phyloP scores from a whole-genome alignment of 1,140 invertebrate species.

The Pissodes strobi region DNA sequence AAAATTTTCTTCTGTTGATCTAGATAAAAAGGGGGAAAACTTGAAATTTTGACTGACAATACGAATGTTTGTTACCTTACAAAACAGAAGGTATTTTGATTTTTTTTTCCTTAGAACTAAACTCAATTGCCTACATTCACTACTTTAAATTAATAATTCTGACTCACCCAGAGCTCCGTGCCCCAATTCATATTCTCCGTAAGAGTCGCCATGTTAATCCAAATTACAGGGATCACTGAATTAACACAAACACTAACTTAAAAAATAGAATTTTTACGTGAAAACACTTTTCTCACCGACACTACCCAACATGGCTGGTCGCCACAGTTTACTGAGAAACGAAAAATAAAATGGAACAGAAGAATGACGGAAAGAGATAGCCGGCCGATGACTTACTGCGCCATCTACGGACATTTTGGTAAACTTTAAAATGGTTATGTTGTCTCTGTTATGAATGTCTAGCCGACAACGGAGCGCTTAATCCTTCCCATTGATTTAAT shows the following conservation, averaged over 20 bases:
- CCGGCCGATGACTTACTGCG: background rate
- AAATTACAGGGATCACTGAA: conserved; percentile 36
- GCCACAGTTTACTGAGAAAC: conserved; percentile 20
- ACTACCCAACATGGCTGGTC: conserved; percentile 49
- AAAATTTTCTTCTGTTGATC: background rate
- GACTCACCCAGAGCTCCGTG: conserved; percentile 65
- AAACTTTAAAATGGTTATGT: no score
- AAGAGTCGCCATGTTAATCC: conserved; percentile 45
- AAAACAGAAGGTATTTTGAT: background rate
- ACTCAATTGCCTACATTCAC: background rate
- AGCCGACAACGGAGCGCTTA: no score
- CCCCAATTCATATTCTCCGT: conserved; percentile 63
- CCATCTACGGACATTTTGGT: conserved; percentile 3
- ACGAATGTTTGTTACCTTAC: background rate
- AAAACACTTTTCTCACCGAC: conserved; percentile 40
- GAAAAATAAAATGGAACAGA: conserved; percentile 24
- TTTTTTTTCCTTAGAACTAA: background rate
- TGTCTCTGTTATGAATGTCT: no score
- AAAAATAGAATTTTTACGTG: conserved; percentile 36
- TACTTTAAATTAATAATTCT: background rate
- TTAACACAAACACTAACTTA: conserved; percentile 38
- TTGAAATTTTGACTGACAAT: no score
- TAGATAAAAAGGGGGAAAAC: no score
- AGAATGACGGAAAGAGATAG: conserved; percentile 18
- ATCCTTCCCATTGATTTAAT: no score